A percentile compares a stretch with the other conserved stretches of the same genome.
phyloP scores from a whole-genome alignment of 2,888 invertebrate genomes.

The Troides helena region DNA sequence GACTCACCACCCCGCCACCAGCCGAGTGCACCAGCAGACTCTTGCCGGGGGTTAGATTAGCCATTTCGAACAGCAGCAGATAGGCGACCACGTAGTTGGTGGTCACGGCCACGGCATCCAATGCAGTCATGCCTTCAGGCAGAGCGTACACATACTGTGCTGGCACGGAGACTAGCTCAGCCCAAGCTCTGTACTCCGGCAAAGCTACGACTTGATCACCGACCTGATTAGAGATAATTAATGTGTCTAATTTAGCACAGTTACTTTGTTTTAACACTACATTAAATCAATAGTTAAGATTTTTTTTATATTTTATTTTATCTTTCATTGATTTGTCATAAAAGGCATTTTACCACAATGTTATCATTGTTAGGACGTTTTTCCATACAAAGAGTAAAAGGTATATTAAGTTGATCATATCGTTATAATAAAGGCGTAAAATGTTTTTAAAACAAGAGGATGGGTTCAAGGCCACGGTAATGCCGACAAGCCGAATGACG shows the following conservation, averaged over 20 bases:
- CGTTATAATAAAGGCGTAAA: neutral
- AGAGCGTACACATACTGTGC: slow-evolving; percentile 89
- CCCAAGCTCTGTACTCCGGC: slow-evolving; percentile 92
- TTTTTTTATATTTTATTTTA: no score
- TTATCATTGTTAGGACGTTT: no score
- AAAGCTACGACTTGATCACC: slow-evolving; percentile 91
- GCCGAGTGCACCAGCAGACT: slow-evolving; percentile 91
- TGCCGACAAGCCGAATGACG: neutral
- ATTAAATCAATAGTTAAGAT: neutral
- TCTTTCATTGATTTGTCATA: no score
- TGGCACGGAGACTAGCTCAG: slow-evolving; percentile 89
- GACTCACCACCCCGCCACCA: slow-evolving; percentile 93
- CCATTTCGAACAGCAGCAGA: slow-evolving; percentile 91
- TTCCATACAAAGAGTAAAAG: neutral
- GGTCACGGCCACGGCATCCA: slow-evolving; percentile 91
- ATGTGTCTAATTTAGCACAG: neutral
- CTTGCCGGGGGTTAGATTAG: slow-evolving; percentile 88
- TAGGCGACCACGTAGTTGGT: slow-evolving; percentile 94
- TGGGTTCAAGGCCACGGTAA: neutral
- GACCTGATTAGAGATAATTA: slow-evolving; percentile 72
- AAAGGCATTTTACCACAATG: no score
- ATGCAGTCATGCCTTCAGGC: slow-evolving; percentile 86
- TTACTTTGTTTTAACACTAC: neutral
- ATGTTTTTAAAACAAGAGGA: neutral
- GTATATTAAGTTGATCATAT: neutral